Conservation (phyloP, 2,888 invertebrate genomes). For the Caenorhabditis becei region DNA sequence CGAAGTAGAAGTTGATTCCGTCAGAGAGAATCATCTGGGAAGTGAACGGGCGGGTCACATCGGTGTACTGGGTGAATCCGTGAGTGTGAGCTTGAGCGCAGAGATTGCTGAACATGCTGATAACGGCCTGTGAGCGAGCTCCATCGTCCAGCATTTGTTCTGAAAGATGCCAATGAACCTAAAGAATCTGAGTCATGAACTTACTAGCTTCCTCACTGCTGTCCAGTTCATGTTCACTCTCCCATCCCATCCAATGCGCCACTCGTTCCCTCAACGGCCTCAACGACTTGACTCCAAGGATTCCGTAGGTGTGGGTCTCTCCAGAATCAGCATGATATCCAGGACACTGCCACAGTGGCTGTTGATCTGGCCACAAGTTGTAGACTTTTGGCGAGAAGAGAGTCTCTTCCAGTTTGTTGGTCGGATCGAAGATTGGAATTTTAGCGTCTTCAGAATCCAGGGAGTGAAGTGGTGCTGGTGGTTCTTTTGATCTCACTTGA, state of each 20-base stretch:
- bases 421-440: conserved; percentile 40
- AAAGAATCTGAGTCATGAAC: too few species aligned
- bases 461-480: conserved; percentile 58
- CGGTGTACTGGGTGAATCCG: conserved; percentile 92
- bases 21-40: conserved; percentile 93
- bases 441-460: conserved; percentile 52
- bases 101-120: conserved; percentile 78
- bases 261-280: conserved; percentile 64
- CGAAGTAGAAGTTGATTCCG: conserved; percentile 91
- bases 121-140: conserved; percentile 72
- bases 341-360: conserved; percentile 80
- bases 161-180: too few species aligned
- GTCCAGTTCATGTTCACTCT: conserved; percentile 33
- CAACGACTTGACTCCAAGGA: conserved; percentile 75
- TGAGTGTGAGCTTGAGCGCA: conserved; percentile 80
- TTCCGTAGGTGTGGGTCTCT: conserved; percentile 73
- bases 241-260: conserved; percentile 70
- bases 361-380: conserved; percentile 77
- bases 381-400: conserved; percentile 74
- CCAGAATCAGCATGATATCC: conserved; percentile 79
- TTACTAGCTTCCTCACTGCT: conserved; percentile 62
- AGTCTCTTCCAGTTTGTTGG: conserved; percentile 59
- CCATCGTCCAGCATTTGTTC: conserved; percentile 65
- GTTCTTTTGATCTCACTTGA: conserved; percentile 69
- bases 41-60: conserved; percentile 92